These are phyloP conservation scores for Atopsyche davidsoni DNA, from an alignment of 1,140 invertebrate species.

Conservation along the genomic window DNA sequence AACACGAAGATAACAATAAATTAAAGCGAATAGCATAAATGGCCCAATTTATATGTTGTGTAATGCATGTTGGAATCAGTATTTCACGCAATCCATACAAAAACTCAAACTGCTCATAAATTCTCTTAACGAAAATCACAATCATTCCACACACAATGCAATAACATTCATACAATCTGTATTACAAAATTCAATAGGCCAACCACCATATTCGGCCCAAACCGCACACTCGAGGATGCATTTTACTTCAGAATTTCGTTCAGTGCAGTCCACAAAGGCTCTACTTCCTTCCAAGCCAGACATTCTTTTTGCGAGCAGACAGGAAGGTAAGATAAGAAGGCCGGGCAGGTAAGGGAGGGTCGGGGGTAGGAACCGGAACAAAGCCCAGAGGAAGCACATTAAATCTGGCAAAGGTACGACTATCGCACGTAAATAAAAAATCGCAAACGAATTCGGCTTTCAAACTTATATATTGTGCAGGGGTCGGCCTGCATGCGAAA, in stretches of 20 bases:
- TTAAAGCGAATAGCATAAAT: too few species aligned
- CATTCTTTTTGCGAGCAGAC: conserved; percentile 22
- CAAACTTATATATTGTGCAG: too few species aligned
- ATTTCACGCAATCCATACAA: not conserved
- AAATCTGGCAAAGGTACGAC: conserved; percentile 22
- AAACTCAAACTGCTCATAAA: conserved; percentile 1
- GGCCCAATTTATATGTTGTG: too few species aligned
- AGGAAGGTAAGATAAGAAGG: conserved; percentile 16
- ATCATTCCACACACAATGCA: not conserved
- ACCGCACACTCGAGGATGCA: conserved; percentile 18
- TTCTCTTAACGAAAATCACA: too few species aligned
- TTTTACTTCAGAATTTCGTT: conserved; percentile 9
- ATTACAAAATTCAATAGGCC: conserved; percentile 2
- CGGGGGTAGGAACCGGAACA: conserved; percentile 18
- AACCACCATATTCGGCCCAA: conserved; percentile 2
- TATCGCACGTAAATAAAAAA: conserved; percentile 10
- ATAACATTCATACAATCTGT: conserved; percentile 2
- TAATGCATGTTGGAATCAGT: too few species aligned
- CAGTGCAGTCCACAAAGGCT: conserved; percentile 17
- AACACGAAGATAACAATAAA: too few species aligned
- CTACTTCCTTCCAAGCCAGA: conserved; percentile 19
- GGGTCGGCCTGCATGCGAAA: too few species aligned
- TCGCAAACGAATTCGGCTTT: too few species aligned
- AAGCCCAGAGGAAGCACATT: conserved; percentile 26
- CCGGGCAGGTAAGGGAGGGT: not conserved